Evolutionary conservation across 2,113 vertebrate genomes (phyloP).

Genomic region (Machaerirhynchus nigripectus): DNA sequence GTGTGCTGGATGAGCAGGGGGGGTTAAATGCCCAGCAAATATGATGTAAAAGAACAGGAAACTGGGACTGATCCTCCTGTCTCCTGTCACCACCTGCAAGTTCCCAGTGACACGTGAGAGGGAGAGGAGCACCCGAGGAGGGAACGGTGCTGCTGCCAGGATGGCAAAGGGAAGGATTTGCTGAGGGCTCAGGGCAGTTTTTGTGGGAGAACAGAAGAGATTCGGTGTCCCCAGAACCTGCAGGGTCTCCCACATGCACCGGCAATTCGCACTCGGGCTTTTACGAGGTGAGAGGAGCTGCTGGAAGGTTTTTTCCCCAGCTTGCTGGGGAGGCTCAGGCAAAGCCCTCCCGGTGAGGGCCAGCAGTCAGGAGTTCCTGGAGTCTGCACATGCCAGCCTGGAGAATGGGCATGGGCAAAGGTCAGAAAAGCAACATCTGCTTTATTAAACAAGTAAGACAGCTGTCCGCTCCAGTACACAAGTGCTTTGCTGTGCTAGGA

Average conservation of each 20-base stretch:
- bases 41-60: background rate
- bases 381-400: background rate
- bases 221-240: background rate
- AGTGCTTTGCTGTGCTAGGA: background rate
- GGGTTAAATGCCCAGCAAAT: background rate
- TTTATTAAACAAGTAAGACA: background rate
- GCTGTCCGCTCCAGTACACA: background rate
- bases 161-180: background rate
- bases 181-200: background rate
- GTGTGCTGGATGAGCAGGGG: fast-evolving
- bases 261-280: background rate
- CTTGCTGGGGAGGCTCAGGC: background rate
- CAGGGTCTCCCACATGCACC: background rate
- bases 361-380: background rate
- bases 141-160: background rate
- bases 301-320: conserved; percentile 30
- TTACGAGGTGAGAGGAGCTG: conserved; percentile 49
- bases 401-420: background rate
- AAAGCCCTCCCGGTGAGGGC: background rate
- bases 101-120: background rate
- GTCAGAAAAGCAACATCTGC: background rate
- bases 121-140: background rate
- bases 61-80: background rate
- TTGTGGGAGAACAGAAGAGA: background rate
- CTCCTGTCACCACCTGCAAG: fast-evolving